A percentile compares a stretch with the other conserved stretches of the same genome.
Conservation (phyloP, 2,113 vertebrate genomes). For the Glaucomys volans region DNA sequence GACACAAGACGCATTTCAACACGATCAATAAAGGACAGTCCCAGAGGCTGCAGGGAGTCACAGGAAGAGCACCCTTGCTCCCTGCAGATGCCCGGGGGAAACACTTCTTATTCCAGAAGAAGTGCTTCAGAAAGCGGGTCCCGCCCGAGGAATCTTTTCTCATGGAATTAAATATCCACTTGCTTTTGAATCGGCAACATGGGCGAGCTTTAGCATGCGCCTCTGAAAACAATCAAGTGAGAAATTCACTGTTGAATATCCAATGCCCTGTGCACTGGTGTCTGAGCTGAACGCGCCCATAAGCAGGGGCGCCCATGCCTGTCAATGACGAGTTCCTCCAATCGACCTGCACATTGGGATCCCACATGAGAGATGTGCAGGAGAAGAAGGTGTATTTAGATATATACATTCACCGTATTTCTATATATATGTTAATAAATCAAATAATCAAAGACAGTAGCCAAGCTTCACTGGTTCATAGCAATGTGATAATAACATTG, state of each 20-base stretch:
- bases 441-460: neutral
- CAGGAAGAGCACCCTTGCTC: too few relatives aligned
- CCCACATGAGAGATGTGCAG: neutral
- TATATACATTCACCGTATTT: too few relatives aligned
- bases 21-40: accelerated
- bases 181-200: neutral
- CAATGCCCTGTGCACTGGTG: neutral
- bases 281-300: neutral
- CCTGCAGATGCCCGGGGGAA: too few relatives aligned
- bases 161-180: neutral
- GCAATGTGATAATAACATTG: neutral
- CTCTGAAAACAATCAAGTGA: neutral
- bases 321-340: neutral
- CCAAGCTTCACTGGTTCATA: neutral
- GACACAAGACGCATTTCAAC: too few relatives aligned
- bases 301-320: accelerated
- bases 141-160: neutral
- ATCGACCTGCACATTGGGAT: neutral
- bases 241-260: accelerated
- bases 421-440: neutral
- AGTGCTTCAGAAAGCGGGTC: neutral
- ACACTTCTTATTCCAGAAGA: neutral
- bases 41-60: accelerated
- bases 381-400: neutral
- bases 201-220: neutral